Evolutionary conservation across 1,140 invertebrate genomes (phyloP), one percentile per base, ranked within the genome.

Genomic region (Nomia melanderi): DNA sequence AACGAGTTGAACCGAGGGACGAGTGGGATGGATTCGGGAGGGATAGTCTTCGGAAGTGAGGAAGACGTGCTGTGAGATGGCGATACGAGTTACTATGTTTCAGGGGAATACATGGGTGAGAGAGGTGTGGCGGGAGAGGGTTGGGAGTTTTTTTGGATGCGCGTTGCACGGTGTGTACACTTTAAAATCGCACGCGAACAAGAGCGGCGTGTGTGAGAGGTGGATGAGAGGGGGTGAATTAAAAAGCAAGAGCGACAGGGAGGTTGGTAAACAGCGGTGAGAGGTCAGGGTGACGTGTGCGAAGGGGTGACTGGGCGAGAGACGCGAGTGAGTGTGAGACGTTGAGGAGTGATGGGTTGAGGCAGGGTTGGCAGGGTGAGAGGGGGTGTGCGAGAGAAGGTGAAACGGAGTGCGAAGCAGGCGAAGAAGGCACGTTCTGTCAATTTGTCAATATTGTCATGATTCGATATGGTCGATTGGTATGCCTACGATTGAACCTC

Each of bases 381-480:
- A 1, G 12, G 36, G 36, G 36, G 8, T 39, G 36, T 39, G 36
- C 36, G 41, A 65, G n/a, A 33, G 39, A 25, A 27, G 17, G 53
- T 50, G 14, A 65, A n/a, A 54, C 20, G 33, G 20, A 44, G 33
- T 36, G 60, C 23, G 14, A 66, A 64, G 47, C 11, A 53, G 54
- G 12, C 14, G 39, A 78, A 77, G n/a, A 62, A 23, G 39, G 70
- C 71, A 81, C 66, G 57, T 84, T 86, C 63, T 84, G 78, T 84
- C 82, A 84, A 74, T 83, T 84, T 75, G 81, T 84, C 78, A 76
- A 83, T 83, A 83, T 75, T 77, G 82, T 84, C 72, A 71, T 71
- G 81, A 83, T 83, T 81, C 78, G 81, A 77, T 36, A 36, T 81
- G 74, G 76, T 77, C 69, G 77, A 77, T 81, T 62, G 75, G 73